phyloP scores from a whole-genome alignment of 2,797 vertebrate genomes.

The Chloroceryle inda region DNA sequence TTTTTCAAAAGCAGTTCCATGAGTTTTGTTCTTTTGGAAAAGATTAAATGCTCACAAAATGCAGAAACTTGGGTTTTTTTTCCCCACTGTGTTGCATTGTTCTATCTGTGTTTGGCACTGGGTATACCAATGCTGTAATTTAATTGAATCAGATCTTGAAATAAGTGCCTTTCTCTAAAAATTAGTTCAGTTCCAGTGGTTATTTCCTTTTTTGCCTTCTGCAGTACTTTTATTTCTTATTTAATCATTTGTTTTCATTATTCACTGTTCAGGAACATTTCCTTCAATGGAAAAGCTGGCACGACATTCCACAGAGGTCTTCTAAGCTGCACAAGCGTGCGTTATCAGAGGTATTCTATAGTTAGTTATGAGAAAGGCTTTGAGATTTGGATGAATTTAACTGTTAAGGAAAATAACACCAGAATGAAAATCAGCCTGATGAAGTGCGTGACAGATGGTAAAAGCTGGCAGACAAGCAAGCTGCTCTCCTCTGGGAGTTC shows the following conservation, averaged over 20 bases:
- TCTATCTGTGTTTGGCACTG: background rate
- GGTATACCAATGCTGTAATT: background rate
- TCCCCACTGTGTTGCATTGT: background rate
- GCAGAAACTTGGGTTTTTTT: background rate
- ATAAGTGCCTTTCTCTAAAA: background rate
- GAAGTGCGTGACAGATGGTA: conserved; percentile 46
- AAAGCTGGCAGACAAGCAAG: background rate
- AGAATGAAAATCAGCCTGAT: conserved; percentile 8
- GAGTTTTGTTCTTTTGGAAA: background rate
- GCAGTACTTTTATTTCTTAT: background rate
- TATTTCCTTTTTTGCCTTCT: conserved; percentile 13
- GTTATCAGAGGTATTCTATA: conserved; percentile 64
- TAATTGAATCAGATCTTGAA: background rate
- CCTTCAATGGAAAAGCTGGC: conserved; percentile 29
- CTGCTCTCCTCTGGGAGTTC: background rate
- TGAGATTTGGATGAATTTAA: conserved; percentile 55
- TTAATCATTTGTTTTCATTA: background rate
- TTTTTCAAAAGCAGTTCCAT: background rate
- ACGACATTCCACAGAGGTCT: conserved; percentile 26
- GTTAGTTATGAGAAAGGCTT: conserved; percentile 21
- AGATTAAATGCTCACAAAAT: background rate
- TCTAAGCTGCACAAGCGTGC: background rate
- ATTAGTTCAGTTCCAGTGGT: background rate
- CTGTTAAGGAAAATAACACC: background rate
- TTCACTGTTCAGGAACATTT: conserved; percentile 19